These are phyloP conservation scores for Trachelus troglodyta DNA, from an alignment of 2,888 invertebrate genomes.

Conservation along the genomic window DNA sequence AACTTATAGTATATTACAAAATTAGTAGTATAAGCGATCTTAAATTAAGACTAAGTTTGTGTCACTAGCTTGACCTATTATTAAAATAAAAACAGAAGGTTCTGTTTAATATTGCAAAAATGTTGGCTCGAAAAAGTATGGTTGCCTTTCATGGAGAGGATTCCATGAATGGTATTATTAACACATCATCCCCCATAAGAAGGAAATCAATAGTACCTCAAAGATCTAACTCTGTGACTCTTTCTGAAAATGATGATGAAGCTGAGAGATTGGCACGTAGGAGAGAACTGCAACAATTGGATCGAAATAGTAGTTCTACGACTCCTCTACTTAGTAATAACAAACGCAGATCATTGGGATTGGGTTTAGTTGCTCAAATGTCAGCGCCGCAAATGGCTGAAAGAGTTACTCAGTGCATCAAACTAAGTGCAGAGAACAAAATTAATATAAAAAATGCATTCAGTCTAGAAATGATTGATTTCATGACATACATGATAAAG, in stretches of 20 bases:
- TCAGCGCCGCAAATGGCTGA: slow-evolving; percentile 45
- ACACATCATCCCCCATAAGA: background rate
- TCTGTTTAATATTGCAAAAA: slow-evolving; percentile 17
- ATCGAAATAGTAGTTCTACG: background rate
- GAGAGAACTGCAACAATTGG: background rate
- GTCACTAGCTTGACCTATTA: background rate
- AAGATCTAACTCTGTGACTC: background rate
- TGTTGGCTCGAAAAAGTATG: slow-evolving; percentile 25
- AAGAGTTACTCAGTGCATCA: slow-evolving; percentile 53
- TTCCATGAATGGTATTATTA: background rate
- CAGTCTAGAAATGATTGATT: slow-evolving; percentile 87
- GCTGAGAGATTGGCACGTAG: slow-evolving; percentile 44
- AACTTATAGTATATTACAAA: background rate
- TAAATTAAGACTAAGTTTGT: background rate
- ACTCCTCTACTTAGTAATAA: background rate
- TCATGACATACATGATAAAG: slow-evolving; percentile 80
- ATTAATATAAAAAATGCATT: slow-evolving; percentile 91
- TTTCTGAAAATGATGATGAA: slow-evolving; percentile 54
- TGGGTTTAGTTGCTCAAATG: slow-evolving; percentile 40
- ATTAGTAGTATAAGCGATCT: background rate
- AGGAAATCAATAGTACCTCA: background rate
- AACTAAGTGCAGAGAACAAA: slow-evolving; percentile 69
- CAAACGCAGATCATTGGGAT: slow-evolving; percentile 44
- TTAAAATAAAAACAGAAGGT: background rate
- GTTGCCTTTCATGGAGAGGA: slow-evolving; percentile 18